Conservation (phyloP, 1,140 invertebrate genomes). For the Cydia splendana region DNA sequence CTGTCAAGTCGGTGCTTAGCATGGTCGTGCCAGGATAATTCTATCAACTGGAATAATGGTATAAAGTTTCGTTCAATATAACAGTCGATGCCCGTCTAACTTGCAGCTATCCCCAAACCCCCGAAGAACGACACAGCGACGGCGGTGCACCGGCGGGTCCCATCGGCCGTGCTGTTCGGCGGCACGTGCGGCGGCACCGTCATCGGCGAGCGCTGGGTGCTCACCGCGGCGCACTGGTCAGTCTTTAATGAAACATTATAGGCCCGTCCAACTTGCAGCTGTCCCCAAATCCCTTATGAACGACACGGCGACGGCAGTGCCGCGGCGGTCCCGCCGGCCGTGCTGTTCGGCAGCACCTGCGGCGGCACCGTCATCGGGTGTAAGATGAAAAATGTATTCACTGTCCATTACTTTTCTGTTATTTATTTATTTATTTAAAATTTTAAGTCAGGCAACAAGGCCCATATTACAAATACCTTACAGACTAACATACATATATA, state of each 20-base stretch:
- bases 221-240: conserved; percentile 69
- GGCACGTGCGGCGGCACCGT: conserved; percentile 69
- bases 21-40: background rate
- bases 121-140: background rate
- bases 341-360: background rate
- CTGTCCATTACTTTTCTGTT: too few relatives aligned
- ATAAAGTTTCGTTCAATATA: background rate
- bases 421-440: too few relatives aligned
- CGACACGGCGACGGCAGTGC: conserved; percentile 63
- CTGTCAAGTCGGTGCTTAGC: too few relatives aligned
- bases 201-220: conserved; percentile 64
- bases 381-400: too few relatives aligned
- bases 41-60: background rate
- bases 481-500: too few relatives aligned
- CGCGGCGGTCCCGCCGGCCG: conserved; percentile 43
- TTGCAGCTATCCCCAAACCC: background rate
- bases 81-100: background rate
- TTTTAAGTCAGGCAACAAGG: too few relatives aligned
- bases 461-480: too few relatives aligned
- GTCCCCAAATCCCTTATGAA: background rate
- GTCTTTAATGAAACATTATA: background rate
- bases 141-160: conserved; percentile 54
- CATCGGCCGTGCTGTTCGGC: conserved; percentile 67
- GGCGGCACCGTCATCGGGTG: conserved; percentile 16
- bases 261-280: too few relatives aligned